These are phyloP conservation scores for Helicoverpa zea DNA, from an alignment of 1,140 invertebrate genomes.

Conservation along the genomic window DNA sequence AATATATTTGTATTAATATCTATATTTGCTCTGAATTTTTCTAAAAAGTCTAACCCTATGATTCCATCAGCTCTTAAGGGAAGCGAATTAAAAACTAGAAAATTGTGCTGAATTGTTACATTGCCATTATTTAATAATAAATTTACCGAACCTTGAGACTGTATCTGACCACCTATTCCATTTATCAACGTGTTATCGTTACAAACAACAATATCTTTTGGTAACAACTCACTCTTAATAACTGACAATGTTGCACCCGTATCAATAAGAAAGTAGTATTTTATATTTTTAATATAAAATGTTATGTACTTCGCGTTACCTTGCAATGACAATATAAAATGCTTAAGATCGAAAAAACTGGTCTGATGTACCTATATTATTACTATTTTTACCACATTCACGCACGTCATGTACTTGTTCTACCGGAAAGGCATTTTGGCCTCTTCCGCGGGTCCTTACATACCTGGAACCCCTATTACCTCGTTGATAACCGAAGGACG, in stretches of 20 bases:
- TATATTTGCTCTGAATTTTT: neutral
- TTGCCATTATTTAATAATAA: neutral
- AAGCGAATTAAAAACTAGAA: neutral
- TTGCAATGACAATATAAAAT: neutral
- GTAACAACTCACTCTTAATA: conserved; percentile 39
- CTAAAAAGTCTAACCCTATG: neutral
- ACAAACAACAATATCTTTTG: neutral
- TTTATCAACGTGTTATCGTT: conserved; percentile 44
- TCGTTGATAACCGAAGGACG: neutral
- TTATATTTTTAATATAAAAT: neutral
- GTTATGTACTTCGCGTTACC: conserved; percentile 14
- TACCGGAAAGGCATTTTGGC: neutral
- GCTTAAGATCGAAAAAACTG: conserved; percentile 40
- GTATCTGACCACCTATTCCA: conserved; percentile 1
- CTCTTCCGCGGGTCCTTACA: neutral
- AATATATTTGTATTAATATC: neutral
- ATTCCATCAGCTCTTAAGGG: neutral
- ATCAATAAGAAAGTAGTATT: conserved; percentile 42
- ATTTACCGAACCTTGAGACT: conserved; percentile 3
- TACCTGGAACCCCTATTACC: conserved; percentile 8
- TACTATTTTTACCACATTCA: neutral
- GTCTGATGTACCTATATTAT: neutral
- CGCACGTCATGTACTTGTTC: neutral
- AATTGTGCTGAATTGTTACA: neutral
- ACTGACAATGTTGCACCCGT: conserved; percentile 50